Conservation (phyloP, 2,888 invertebrate genomes). For the Azorinus chamasolen region DNA sequence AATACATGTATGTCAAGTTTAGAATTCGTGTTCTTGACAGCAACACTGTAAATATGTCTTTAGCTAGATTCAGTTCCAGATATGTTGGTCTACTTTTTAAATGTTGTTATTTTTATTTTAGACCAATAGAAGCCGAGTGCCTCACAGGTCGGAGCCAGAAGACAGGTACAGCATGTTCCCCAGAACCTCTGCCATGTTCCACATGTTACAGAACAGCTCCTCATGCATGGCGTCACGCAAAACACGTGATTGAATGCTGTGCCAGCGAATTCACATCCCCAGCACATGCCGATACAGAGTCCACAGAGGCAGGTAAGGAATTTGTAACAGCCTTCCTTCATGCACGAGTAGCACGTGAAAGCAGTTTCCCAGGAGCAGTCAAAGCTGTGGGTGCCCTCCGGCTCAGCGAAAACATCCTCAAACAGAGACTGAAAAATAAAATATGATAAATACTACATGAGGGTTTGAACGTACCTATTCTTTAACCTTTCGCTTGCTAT, state of each 20-base stretch:
- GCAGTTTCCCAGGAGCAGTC: constrained; percentile 91
- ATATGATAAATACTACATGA: too few relatives aligned
- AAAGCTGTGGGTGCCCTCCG: constrained; percentile 81
- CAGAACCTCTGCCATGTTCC: constrained; percentile 72
- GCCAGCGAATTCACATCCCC: constrained; percentile 86
- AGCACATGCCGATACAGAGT: constrained; percentile 89
- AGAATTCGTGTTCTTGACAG: too few relatives aligned
- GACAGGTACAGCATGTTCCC: constrained; percentile 87
- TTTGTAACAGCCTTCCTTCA: constrained; percentile 90
- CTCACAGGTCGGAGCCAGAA: constrained; percentile 90
- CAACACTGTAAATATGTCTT: too few relatives aligned
- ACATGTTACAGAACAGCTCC: constrained; percentile 90
- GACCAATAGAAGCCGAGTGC: constrained; percentile 63
- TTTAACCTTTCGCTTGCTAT: too few relatives aligned
- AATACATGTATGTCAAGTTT: too few relatives aligned
- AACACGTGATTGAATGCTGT: constrained; percentile 90
- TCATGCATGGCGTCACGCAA: constrained; percentile 90
- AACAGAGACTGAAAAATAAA: constrained; percentile 66
- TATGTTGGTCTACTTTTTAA: too few relatives aligned
- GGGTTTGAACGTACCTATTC: too few relatives aligned
- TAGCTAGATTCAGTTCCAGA: too few relatives aligned
- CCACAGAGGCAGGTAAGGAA: constrained; percentile 90
- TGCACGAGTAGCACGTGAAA: constrained; percentile 89
- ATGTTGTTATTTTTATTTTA: constrained; percentile 55
- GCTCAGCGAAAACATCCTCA: constrained; percentile 80